Conservation (phyloP, 2,113 vertebrate genomes). For the Cynopterus brachyotis region DNA sequence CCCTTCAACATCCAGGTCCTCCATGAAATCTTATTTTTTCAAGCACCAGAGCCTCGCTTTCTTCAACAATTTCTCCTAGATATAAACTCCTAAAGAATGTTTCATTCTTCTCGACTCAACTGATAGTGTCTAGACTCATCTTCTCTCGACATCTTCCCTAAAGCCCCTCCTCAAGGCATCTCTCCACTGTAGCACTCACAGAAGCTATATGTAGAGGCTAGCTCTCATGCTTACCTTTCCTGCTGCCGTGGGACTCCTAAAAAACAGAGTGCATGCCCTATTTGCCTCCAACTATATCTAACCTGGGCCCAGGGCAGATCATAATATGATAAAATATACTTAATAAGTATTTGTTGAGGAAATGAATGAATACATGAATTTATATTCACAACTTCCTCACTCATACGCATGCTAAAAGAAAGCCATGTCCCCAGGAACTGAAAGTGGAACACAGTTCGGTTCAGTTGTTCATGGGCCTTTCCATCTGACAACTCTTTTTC, state of each 20-base stretch:
- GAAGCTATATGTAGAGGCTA: background rate
- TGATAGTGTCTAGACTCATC: background rate
- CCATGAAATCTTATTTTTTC: background rate
- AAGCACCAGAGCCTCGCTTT: background rate
- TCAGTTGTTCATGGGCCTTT: background rate
- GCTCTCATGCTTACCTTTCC: background rate
- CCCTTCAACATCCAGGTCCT: background rate
- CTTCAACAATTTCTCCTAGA: background rate
- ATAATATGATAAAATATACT: background rate
- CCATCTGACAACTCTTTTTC: background rate
- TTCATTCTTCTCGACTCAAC: background rate
- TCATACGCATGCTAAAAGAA: background rate
- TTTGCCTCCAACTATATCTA: background rate
- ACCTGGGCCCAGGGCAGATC: background rate
- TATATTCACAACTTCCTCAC: rapidly evolving
- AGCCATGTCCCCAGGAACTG: background rate
- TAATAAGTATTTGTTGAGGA: background rate
- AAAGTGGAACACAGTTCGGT: background rate
- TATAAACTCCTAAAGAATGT: background rate
- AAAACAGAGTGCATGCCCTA: background rate
- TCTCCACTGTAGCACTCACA: too few species aligned
- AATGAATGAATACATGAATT: background rate
- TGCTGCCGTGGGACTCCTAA: background rate
- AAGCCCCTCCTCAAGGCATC: rapidly evolving
- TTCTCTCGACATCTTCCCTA: background rate